A percentile compares a stretch with the other conserved stretches of the same genome.
Evolutionary conservation across 2,113 vertebrate genomes (phyloP).

Genomic region (Pluvianellus socialis): DNA sequence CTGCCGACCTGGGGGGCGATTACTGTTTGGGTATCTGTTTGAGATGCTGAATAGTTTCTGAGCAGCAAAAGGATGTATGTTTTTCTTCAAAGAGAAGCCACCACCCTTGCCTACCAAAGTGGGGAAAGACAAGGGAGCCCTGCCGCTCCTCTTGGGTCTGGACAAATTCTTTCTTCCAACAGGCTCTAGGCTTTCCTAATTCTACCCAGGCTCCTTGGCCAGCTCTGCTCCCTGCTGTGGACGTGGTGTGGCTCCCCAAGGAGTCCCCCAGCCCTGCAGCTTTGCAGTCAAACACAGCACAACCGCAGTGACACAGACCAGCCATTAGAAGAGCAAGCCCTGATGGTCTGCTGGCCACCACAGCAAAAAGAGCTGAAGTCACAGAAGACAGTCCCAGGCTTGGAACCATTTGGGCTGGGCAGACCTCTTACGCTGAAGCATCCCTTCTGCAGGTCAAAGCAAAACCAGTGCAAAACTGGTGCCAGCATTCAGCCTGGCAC

Average conservation of each 20-base stretch:
- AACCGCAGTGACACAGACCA: neutral
- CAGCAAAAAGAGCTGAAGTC: neutral
- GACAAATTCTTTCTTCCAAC: neutral
- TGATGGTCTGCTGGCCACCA: fast-evolving
- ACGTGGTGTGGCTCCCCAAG: fast-evolving
- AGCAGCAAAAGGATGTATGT: fast-evolving
- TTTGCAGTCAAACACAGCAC: neutral
- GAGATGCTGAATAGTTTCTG: neutral
- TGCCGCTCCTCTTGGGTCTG: neutral
- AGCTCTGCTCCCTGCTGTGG: neutral
- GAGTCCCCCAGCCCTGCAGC: neutral
- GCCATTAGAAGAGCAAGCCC: neutral
- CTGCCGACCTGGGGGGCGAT: neutral
- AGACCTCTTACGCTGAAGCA: neutral
- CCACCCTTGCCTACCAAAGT: neutral
- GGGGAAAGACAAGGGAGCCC: neutral
- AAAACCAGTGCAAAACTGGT: fast-evolving
- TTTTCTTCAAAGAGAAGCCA: neutral
- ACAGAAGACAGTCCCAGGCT: neutral
- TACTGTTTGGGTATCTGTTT: neutral
- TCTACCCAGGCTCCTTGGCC: neutral
- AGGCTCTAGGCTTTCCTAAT: neutral
- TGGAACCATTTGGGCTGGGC: neutral
- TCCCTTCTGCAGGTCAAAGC: neutral
- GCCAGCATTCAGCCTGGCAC: fast-evolving